A percentile compares a stretch with the other conserved stretches of the same genome.
phyloP scores from a whole-genome alignment of 2,888 invertebrate genomes.

The Tachina fera region DNA sequence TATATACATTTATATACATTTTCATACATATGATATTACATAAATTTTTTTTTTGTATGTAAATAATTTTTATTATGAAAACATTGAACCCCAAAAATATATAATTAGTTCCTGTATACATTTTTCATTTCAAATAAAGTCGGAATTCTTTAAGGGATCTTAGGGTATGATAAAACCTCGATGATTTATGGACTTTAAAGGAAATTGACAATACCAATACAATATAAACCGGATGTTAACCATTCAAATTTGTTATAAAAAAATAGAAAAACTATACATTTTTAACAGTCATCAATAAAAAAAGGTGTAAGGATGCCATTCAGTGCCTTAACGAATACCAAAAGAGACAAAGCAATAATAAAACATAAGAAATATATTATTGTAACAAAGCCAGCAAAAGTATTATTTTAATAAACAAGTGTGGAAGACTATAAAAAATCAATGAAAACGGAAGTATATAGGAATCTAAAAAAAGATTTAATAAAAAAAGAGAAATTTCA shows the following conservation, averaged over 20 bases:
- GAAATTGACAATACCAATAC: constrained; percentile 55
- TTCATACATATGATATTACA: not conserved
- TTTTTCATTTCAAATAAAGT: not conserved
- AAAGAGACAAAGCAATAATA: constrained; percentile 17
- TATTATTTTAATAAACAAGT: constrained; percentile 44
- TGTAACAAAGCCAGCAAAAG: not conserved
- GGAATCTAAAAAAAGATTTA: constrained; percentile 3
- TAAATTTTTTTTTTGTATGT: not conserved
- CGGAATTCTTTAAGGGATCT: not conserved
- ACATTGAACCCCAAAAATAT: not conserved
- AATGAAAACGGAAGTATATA: constrained; percentile 48
- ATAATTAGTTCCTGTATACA: not conserved
- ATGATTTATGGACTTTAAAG: constrained; percentile 48
- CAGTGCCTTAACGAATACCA: constrained; percentile 56
- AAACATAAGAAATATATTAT: constrained; percentile 1
- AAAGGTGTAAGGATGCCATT: constrained; percentile 49
- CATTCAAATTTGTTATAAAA: constrained; percentile 56
- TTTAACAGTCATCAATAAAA: constrained; percentile 43
- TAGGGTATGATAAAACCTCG: not conserved
- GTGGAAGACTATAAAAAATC: constrained; percentile 19
- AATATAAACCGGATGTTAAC: constrained; percentile 69
- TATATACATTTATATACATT: too few relatives aligned
- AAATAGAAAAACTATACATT: constrained; percentile 36
- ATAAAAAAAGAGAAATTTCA: not conserved
- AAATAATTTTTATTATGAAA: not conserved